These are phyloP conservation scores for Drosophila neocordata DNA, from an alignment of 1,140 invertebrate genomes.

Conservation along the genomic window DNA sequence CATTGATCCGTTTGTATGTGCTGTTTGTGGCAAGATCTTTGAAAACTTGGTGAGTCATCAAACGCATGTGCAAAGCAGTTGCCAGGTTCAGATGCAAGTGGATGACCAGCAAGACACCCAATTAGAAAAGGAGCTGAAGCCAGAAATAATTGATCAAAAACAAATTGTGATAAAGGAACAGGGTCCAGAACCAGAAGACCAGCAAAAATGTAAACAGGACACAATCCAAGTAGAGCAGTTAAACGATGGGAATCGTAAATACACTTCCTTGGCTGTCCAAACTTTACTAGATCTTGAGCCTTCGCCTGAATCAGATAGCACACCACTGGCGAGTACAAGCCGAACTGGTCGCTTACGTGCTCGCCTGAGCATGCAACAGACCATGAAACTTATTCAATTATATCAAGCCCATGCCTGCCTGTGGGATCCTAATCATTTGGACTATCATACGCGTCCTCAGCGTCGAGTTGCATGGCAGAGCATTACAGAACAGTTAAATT, in stretches of 20 bases:
- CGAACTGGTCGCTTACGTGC: background rate
- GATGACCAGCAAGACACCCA: background rate
- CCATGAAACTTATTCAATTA: conserved; percentile 47
- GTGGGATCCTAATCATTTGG: conserved; percentile 73
- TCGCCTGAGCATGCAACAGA: conserved; percentile 46
- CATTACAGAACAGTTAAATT: conserved; percentile 54
- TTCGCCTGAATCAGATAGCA: conserved; percentile 4
- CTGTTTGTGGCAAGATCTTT: conserved; percentile 68
- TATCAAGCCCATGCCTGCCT: conserved; percentile 59
- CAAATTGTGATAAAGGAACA: background rate
- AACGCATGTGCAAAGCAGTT: conserved; percentile 53
- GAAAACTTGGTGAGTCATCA: conserved; percentile 61
- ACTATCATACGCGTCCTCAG: conserved; percentile 49
- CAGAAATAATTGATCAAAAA: background rate
- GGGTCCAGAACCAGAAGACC: background rate
- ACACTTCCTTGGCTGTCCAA: background rate
- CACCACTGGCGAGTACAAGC: background rate
- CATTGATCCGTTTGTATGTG: conserved; percentile 73
- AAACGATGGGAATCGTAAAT: background rate
- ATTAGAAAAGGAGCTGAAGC: background rate
- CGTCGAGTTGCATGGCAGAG: conserved; percentile 61
- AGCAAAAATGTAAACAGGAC: background rate
- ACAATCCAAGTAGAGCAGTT: background rate
- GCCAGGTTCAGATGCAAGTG: conserved; percentile 22
- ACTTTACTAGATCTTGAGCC: background rate